Percentiles rank a stretch among this genome's conserved stretches.
Evolutionary conservation across 1,140 invertebrate species (phyloP).

Genomic region (Armadillidium nasatum): DNA sequence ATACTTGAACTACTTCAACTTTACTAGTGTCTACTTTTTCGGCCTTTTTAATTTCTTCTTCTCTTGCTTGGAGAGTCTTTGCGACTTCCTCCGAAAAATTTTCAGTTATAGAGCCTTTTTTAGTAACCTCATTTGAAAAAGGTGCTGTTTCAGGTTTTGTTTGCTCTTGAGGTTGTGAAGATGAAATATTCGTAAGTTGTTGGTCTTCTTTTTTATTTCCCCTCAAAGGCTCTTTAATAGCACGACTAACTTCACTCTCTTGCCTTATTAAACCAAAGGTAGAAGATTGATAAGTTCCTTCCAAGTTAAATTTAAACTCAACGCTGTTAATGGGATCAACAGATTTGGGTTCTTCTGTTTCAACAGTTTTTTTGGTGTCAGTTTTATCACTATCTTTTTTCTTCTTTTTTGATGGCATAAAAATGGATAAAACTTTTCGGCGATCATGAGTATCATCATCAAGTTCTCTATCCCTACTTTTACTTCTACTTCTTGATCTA

Average conservation of each 20-base stretch:
- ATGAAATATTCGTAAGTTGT: background rate
- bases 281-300: conserved; percentile 46
- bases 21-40: conserved; percentile 9
- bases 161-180: conserved; percentile 24
- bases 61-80: conserved; percentile 11
- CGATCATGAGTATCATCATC: conserved; percentile 54
- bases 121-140: conserved; percentile 28
- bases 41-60: conserved; percentile 2
- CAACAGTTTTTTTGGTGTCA: conserved; percentile 46
- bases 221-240: conserved; percentile 35
- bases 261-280: conserved; percentile 42
- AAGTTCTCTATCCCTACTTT: conserved; percentile 53
- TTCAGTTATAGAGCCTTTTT: conserved; percentile 5
- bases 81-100: conserved; percentile 12
- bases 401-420: conserved; percentile 52
- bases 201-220: conserved; percentile 24
- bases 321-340: conserved; percentile 51
- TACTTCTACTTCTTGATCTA: conserved; percentile 61
- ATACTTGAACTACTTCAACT: background rate
- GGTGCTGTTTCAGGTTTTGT: conserved; percentile 35
- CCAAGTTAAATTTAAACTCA: conserved; percentile 51
- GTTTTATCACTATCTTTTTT: conserved; percentile 46
- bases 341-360: conserved; percentile 29
- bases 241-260: conserved; percentile 34
- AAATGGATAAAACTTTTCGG: conserved; percentile 54